phyloP scores from a whole-genome alignment of 2,113 vertebrate genomes.

The Marmota flaviventris region DNA sequence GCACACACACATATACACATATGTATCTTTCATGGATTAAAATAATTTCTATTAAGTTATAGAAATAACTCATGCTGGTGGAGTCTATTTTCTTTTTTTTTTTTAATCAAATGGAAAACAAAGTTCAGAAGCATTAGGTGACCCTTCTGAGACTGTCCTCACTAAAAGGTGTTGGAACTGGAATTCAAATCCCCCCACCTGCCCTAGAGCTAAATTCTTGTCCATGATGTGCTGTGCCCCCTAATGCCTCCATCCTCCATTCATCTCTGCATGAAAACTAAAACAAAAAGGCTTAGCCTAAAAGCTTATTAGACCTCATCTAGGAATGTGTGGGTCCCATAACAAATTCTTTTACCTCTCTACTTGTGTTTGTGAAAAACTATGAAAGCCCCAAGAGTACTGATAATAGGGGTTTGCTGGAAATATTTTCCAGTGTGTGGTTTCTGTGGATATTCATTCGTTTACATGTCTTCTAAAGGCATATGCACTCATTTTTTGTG shows the following conservation, averaged over 20 bases:
- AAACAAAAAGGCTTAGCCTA: neutral
- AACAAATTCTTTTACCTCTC: neutral
- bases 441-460: neutral
- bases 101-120: neutral
- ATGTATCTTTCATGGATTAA: neutral
- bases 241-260: too few species aligned
- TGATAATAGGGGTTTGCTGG: neutral
- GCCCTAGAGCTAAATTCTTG: neutral
- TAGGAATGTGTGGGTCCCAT: neutral
- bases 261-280: neutral
- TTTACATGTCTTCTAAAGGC: neutral
- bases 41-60: neutral
- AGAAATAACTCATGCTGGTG: neutral
- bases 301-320: neutral
- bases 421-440: neutral
- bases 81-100: neutral
- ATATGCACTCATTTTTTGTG: neutral
- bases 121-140: neutral
- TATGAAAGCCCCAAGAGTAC: neutral
- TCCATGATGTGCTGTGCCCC: accelerated
- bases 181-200: neutral
- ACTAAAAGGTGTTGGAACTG: neutral
- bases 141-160: neutral
- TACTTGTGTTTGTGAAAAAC: neutral
- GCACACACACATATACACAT: neutral